Evolutionary conservation across 2,113 vertebrate genomes (phyloP).

Genomic region (Nematolebias whitei): DNA sequence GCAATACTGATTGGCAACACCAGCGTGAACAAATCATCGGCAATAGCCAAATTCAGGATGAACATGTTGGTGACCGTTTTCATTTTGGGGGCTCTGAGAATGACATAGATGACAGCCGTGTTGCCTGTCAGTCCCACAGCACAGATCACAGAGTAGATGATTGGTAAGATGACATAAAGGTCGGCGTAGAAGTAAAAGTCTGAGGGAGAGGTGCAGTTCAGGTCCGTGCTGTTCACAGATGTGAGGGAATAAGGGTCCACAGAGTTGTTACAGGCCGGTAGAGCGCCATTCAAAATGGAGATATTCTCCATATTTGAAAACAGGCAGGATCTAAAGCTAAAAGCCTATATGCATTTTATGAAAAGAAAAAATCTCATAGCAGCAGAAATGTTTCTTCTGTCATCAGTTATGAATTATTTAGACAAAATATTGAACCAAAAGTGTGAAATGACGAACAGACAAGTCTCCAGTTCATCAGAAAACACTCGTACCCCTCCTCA

Average conservation of each 20-base stretch:
- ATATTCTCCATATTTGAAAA: slow-evolving; percentile 73
- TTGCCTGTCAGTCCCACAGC: slow-evolving; percentile 88
- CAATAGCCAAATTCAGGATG: slow-evolving; percentile 89
- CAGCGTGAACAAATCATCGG: slow-evolving; percentile 87
- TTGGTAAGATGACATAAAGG: slow-evolving; percentile 84
- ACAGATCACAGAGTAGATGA: slow-evolving; percentile 88
- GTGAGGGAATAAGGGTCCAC: slow-evolving; percentile 60
- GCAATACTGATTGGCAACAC: slow-evolving; percentile 89
- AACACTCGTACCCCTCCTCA: too few relatives aligned
- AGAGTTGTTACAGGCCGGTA: slow-evolving; percentile 69
- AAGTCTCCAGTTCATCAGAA: too few relatives aligned
- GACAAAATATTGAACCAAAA: too few relatives aligned
- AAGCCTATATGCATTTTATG: background rate
- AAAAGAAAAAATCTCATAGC: background rate
- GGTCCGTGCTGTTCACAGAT: slow-evolving; percentile 55
- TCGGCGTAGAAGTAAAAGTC: slow-evolving; percentile 76
- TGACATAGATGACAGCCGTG: slow-evolving; percentile 88
- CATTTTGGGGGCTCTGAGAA: slow-evolving; percentile 91
- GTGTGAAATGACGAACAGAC: too few relatives aligned
- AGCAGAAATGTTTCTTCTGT: background rate
- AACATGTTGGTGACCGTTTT: slow-evolving; percentile 93
- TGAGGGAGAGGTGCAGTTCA: slow-evolving; percentile 65
- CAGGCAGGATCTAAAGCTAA: background rate
- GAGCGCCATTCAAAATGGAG: slow-evolving; percentile 12
- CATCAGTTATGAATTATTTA: too few relatives aligned